Percentiles rank a stretch among this genome's conserved stretches.
Evolutionary conservation across 53 echinoderm and acorn worm genomes (phyloP).

Genomic region (Echinarachnius parma): DNA sequence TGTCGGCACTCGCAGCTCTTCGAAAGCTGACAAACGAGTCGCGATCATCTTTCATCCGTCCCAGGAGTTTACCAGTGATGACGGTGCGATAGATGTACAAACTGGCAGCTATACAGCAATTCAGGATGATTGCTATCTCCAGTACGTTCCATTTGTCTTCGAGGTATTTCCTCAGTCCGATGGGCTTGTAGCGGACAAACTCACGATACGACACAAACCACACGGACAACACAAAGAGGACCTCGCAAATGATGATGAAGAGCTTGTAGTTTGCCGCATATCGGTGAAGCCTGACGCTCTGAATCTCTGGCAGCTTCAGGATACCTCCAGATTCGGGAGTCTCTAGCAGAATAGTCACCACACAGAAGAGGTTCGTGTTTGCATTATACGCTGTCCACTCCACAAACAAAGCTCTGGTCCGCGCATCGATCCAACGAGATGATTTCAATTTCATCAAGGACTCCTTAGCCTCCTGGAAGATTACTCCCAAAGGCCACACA

Average conservation of each 20-base stretch:
- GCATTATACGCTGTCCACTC: conserved; percentile 90
- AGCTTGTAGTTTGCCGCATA: conserved; percentile 53
- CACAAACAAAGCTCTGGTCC: conserved; percentile 71
- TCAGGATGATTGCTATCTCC: conserved; percentile 59
- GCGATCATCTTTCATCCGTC: conserved; percentile 17
- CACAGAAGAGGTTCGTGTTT: conserved; percentile 83
- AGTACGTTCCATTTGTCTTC: conserved; percentile 68
- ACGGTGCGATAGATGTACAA: conserved; percentile 68
- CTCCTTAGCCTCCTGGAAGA: conserved; percentile 24
- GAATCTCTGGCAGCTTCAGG: conserved; percentile 54
- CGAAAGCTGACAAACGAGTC: conserved; percentile 63
- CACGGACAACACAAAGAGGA: conserved; percentile 51
- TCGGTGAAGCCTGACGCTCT: conserved; percentile 65
- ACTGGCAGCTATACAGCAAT: conserved; percentile 36
- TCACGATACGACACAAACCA: conserved; percentile 59
- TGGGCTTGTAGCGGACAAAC: conserved; percentile 30
- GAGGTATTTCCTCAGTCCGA: conserved; percentile 50
- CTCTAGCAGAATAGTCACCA: conserved; percentile 73
- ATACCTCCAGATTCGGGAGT: conserved; percentile 73
- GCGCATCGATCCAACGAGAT: conserved; percentile 63
- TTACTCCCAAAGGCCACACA: conserved; percentile 57
- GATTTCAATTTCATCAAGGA: conserved; percentile 42
- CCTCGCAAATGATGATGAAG: conserved; percentile 65
- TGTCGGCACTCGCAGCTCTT: conserved; percentile 53
- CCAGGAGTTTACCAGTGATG: conserved; percentile 45